Evolutionary conservation across 1,140 invertebrate species (phyloP).

Genomic region (Muscidifurax raptorellus): DNA sequence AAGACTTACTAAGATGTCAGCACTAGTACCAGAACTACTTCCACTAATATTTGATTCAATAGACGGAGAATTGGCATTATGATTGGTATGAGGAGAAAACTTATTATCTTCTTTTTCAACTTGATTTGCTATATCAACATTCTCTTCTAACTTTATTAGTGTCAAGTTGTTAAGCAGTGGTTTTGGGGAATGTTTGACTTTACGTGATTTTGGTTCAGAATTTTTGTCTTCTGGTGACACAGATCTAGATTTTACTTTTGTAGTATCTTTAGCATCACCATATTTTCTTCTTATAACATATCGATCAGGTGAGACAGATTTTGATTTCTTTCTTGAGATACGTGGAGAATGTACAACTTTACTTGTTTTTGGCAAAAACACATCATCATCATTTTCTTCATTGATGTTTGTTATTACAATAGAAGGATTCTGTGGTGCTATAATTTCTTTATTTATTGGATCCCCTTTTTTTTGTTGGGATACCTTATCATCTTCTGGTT

Average conservation of each 20-base stretch:
- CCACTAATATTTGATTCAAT: constrained; percentile 8
- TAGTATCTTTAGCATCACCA: neutral
- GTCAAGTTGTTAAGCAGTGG: neutral
- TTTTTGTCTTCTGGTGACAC: neutral
- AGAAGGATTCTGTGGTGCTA: neutral
- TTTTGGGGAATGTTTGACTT: constrained; percentile 20
- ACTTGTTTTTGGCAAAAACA: neutral
- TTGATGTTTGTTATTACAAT: neutral
- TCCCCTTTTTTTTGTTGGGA: neutral
- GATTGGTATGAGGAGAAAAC: neutral
- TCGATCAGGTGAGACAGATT: constrained; percentile 9
- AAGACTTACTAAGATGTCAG: constrained; percentile 12
- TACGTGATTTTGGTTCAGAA: neutral
- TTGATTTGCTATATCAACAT: neutral
- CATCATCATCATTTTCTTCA: neutral
- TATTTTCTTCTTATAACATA: neutral
- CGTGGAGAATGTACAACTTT: neutral
- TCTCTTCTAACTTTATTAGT: neutral
- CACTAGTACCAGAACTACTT: neutral
- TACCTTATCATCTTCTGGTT: neutral
- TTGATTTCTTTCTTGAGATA: constrained; percentile 15
- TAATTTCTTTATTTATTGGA: neutral
- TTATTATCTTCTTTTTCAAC: neutral
- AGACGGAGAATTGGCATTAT: neutral
- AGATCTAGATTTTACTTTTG: constrained; percentile 23